Conservation (phyloP, 2,888 invertebrate genomes). For the Athalia cordata region DNA sequence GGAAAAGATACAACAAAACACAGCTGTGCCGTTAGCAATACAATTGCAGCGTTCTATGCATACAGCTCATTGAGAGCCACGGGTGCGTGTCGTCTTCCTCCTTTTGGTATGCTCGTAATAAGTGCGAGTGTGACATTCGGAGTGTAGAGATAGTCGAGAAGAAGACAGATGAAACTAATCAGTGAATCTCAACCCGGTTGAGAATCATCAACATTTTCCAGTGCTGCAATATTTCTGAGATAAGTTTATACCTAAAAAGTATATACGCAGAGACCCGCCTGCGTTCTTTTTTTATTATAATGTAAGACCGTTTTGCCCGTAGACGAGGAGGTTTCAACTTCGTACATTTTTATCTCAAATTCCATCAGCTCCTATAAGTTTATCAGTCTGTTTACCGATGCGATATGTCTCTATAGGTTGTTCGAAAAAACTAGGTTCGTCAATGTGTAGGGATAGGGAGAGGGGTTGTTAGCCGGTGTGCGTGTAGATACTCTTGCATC, state of each 20-base stretch:
- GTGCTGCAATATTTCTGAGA: constrained; percentile 1
- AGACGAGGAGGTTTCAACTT: no score
- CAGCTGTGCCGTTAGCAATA: constrained; percentile 25
- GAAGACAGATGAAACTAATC: constrained; percentile 35
- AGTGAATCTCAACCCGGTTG: constrained; percentile 35
- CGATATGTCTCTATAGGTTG: background rate
- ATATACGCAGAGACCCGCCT: background rate
- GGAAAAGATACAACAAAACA: background rate
- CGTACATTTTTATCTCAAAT: no score
- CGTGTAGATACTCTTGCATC: constrained; percentile 2
- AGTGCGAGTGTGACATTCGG: constrained; percentile 14
- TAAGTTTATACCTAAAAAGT: background rate
- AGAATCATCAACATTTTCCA: constrained; percentile 16
- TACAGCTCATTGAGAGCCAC: constrained; percentile 26
- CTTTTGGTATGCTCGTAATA: background rate
- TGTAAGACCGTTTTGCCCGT: no score
- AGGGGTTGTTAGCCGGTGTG: no score
- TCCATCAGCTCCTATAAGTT: no score
- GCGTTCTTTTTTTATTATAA: constrained; percentile 6
- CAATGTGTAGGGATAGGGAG: background rate
- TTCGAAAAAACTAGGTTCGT: background rate
- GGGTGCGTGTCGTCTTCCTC: constrained; percentile 20
- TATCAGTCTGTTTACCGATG: background rate
- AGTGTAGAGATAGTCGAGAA: constrained; percentile 18
- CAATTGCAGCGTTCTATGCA: constrained; percentile 4